phyloP scores from a whole-genome alignment of 2,888 invertebrate species.

The Pyralis farinalis region DNA sequence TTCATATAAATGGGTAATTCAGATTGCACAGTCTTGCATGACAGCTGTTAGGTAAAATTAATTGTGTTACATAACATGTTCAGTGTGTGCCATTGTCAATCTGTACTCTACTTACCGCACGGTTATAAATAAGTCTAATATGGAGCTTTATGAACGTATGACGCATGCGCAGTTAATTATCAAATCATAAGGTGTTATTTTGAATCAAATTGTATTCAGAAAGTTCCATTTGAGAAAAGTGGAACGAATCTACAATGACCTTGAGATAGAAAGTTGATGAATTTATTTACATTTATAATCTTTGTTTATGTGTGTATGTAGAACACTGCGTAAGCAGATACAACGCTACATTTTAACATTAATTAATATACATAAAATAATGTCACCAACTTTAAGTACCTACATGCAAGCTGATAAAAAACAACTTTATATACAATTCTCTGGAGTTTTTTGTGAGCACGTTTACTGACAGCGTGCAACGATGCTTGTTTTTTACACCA shows the following conservation, averaged over 20 bases:
- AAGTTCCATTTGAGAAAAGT: slow-evolving; percentile 44
- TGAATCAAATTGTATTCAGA: slow-evolving; percentile 31
- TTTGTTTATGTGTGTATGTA: not conserved
- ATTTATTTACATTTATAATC: slow-evolving; percentile 7
- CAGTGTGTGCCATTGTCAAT: slow-evolving; percentile 28
- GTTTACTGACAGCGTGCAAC: too few relatives aligned
- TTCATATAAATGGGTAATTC: slow-evolving; percentile 14
- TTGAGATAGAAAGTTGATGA: slow-evolving; percentile 18
- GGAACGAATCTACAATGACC: slow-evolving; percentile 39
- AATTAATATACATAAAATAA: too few relatives aligned
- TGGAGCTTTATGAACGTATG: slow-evolving; percentile 4
- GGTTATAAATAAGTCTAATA: not conserved
- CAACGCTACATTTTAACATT: too few relatives aligned
- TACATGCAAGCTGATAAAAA: too few relatives aligned
- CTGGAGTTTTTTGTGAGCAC: too few relatives aligned
- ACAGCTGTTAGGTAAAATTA: slow-evolving; percentile 17
- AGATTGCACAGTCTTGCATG: slow-evolving; percentile 14
- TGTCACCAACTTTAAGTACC: too few relatives aligned
- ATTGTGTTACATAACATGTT: slow-evolving; percentile 17
- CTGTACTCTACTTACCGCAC: not conserved
- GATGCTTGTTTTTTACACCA: too few relatives aligned
- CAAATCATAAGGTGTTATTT: not conserved
- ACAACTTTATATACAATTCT: too few relatives aligned
- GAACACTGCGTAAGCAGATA: too few relatives aligned
- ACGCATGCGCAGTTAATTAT: not conserved